Conservation (phyloP, 2,797 vertebrate species). For the Molossus alvarezi region DNA sequence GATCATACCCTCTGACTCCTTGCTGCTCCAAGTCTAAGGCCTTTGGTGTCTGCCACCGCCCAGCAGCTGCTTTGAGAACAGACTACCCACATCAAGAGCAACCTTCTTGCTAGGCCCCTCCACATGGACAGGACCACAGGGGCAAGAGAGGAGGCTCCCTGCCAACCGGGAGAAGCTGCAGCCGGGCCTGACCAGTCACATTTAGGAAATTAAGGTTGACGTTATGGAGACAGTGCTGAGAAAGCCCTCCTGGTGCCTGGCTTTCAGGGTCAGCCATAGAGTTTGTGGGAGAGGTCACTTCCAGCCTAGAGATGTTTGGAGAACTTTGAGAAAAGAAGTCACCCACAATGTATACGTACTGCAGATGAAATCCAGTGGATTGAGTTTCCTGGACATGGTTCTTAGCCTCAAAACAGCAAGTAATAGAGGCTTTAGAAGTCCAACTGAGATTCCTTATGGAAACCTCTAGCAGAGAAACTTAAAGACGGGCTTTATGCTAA, state of each 20-base stretch:
- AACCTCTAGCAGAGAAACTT: slow-evolving; percentile 21
- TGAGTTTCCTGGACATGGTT: slow-evolving; percentile 38
- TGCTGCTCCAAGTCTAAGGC: neutral
- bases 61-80: neutral
- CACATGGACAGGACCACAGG: no score
- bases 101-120: neutral
- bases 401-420: neutral
- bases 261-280: neutral
- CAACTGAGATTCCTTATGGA: slow-evolving; percentile 54
- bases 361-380: neutral
- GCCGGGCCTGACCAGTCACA: neutral
- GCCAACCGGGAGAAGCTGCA: neutral
- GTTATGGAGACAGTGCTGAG: neutral
- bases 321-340: neutral
- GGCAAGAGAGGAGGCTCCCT: neutral
- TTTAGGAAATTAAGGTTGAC: slow-evolving; percentile 26
- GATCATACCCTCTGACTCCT: neutral
- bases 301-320: neutral
- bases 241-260: neutral
- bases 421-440: neutral
- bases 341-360: neutral
- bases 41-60: neutral
- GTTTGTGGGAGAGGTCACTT: neutral
- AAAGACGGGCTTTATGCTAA: slow-evolving; percentile 10
- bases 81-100: neutral